A percentile compares a stretch with the other conserved stretches of the same genome.
phyloP scores from a whole-genome alignment of 2,888 invertebrate species.

The Pachydiplax longipennis region DNA sequence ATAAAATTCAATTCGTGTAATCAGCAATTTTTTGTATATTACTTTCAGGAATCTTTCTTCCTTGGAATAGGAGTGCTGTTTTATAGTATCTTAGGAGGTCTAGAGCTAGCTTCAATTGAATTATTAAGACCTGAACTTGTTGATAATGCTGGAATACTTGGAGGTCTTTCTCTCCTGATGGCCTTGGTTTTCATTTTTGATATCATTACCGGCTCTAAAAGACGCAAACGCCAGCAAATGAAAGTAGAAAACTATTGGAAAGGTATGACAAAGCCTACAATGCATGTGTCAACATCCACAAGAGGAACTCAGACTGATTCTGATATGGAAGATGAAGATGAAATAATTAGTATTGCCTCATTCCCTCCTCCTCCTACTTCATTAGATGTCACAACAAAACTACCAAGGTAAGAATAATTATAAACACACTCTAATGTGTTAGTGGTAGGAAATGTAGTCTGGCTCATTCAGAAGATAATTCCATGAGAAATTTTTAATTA shows the following conservation, averaged over 20 bases:
- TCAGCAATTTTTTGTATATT: neutral
- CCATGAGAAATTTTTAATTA: too few species aligned
- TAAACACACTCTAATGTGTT: too few species aligned
- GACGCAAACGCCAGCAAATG: constrained; percentile 4
- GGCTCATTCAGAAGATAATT: too few species aligned
- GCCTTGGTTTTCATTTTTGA: constrained; percentile 75
- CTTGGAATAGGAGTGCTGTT: constrained; percentile 75
- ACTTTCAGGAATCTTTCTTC: constrained; percentile 69
- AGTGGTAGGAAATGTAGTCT: too few species aligned
- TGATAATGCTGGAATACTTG: constrained; percentile 76
- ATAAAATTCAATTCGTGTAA: neutral
- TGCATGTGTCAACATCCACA: neutral
- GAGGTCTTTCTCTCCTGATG: constrained; percentile 70
- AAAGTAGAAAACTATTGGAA: constrained; percentile 31
- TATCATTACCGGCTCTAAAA: constrained; percentile 55
- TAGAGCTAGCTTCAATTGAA: constrained; percentile 75
- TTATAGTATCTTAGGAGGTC: constrained; percentile 72
- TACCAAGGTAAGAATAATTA: neutral
- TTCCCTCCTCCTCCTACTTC: constrained; percentile 2
- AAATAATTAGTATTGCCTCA: constrained; percentile 24
- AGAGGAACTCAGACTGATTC: constrained; percentile 30
- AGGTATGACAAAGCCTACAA: neutral
- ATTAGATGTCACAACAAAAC: neutral
- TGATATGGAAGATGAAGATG: constrained; percentile 33
- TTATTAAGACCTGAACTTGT: constrained; percentile 72